Evolutionary conservation across 2,797 vertebrate genomes (phyloP).

Genomic region (Hephaestus fuliginosus): DNA sequence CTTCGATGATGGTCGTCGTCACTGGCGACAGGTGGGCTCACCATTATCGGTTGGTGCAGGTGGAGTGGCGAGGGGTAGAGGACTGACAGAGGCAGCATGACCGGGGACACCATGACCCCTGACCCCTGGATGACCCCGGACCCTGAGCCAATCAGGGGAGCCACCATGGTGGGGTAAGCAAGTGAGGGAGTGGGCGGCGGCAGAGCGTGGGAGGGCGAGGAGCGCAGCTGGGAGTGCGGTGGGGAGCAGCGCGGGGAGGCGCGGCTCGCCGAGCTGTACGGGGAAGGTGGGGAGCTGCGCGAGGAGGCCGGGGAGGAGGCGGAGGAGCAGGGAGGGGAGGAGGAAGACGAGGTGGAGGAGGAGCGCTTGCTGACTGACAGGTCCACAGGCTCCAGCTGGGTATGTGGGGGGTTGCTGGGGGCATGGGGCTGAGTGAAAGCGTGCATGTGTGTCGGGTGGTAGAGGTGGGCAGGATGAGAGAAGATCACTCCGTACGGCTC

Average conservation of each 20-base stretch:
- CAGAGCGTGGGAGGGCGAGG: conserved; percentile 86
- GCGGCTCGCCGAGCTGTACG: conserved; percentile 78
- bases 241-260: conserved; percentile 87
- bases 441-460: conserved; percentile 67
- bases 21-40: conserved; percentile 81
- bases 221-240: conserved; percentile 85
- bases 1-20: conserved; percentile 82
- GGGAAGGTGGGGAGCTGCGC: conserved; percentile 84
- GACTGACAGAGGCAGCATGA: conserved; percentile 91
- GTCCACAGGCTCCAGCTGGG: conserved; percentile 96
- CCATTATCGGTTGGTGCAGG: conserved; percentile 91
- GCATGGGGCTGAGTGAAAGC: conserved; percentile 82
- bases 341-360: conserved; percentile 87
- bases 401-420: conserved; percentile 83
- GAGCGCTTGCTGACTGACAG: conserved; percentile 93
- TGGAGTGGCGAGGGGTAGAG: conserved; percentile 91
- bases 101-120: conserved; percentile 77
- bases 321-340: conserved; percentile 86
- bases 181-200: conserved; percentile 81
- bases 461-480: conserved; percentile 76
- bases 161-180: conserved; percentile 88
- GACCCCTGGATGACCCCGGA: conserved; percentile 72
- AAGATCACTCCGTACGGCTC: conserved; percentile 92
- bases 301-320: conserved; percentile 82
- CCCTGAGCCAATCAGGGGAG: conserved; percentile 76